phyloP scores from a whole-genome alignment of 2,888 invertebrate genomes.

The Acanthococcus lagerstroemiae region DNA sequence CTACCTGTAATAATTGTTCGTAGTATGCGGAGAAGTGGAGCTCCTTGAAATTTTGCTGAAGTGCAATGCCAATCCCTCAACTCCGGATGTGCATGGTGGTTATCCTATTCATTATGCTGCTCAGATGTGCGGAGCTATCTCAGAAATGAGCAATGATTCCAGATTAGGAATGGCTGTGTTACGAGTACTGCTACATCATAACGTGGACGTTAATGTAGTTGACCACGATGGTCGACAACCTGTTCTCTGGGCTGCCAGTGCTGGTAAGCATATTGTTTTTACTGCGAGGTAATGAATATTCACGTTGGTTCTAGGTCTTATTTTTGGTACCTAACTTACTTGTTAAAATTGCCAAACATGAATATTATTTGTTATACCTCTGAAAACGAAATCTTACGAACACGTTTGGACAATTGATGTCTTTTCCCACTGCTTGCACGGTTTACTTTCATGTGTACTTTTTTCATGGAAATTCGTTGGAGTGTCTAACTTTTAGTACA shows the following conservation, averaged over 20 bases:
- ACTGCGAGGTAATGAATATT: too few relatives aligned
- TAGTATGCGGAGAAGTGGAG: slow-evolving; percentile 88
- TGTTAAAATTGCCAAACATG: too few relatives aligned
- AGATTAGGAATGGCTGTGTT: slow-evolving; percentile 62
- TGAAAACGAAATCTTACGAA: too few relatives aligned
- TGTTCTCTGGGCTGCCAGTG: slow-evolving; percentile 93
- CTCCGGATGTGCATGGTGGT: slow-evolving; percentile 87
- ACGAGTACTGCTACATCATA: slow-evolving; percentile 62
- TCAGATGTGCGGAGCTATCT: slow-evolving; percentile 84
- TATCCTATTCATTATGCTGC: slow-evolving; percentile 95
- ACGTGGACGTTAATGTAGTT: slow-evolving; percentile 69
- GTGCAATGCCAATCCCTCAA: slow-evolving; percentile 76
- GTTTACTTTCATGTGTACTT: too few relatives aligned
- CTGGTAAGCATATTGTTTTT: slow-evolving; percentile 59
- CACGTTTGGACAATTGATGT: too few relatives aligned
- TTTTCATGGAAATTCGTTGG: too few relatives aligned
- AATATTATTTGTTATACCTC: too few relatives aligned
- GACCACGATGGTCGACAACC: slow-evolving; percentile 92
- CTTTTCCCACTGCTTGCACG: too few relatives aligned
- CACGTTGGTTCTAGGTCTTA: too few relatives aligned
- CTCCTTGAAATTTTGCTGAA: slow-evolving; percentile 74
- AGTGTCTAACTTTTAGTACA: too few relatives aligned
- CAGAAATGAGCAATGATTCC: slow-evolving; percentile 49
- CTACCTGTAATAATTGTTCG: slow-evolving; percentile 32
- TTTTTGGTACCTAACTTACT: too few relatives aligned